These are phyloP conservation scores for Drosophila mulleri DNA, from an alignment of 2,888 invertebrate species.

Conservation along the genomic window DNA sequence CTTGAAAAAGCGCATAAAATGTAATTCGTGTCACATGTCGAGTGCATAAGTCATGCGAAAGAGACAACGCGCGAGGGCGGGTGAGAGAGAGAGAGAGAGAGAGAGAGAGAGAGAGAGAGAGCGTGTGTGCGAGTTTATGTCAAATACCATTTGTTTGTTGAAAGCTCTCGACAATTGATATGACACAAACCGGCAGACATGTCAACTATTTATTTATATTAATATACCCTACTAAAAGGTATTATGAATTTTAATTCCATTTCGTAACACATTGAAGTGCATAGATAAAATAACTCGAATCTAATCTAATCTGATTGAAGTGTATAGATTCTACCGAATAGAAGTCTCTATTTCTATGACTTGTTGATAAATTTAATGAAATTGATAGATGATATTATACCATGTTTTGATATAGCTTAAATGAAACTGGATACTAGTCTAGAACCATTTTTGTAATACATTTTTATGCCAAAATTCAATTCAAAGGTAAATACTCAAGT, in stretches of 20 bases:
- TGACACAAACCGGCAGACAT: conserved; percentile 38
- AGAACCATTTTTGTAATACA: too few relatives aligned
- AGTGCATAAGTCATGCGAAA: conserved; percentile 52
- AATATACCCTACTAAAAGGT: background rate
- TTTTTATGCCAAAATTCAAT: too few relatives aligned
- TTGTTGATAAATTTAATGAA: too few relatives aligned
- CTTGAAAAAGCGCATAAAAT: conserved; percentile 31
- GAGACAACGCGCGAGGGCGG: background rate
- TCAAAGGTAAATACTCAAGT: too few relatives aligned
- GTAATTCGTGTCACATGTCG: conserved; percentile 53
- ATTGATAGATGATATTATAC: too few relatives aligned
- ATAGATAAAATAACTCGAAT: background rate
- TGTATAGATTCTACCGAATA: too few relatives aligned
- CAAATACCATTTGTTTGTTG: conserved; percentile 28
- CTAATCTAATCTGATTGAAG: too few relatives aligned
- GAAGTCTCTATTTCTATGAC: too few relatives aligned
- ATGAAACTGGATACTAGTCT: too few relatives aligned
- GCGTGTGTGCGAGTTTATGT: conserved; percentile 3
- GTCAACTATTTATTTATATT: conserved; percentile 36
- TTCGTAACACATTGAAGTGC: background rate
- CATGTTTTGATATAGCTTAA: too few relatives aligned
- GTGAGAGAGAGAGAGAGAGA: background rate
- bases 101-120: background rate
- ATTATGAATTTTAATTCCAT: background rate
- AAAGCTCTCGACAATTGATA: conserved; percentile 55